Evolutionary conservation across 2,888 invertebrate genomes (phyloP).

Genomic region (Calephelis perditalis): DNA sequence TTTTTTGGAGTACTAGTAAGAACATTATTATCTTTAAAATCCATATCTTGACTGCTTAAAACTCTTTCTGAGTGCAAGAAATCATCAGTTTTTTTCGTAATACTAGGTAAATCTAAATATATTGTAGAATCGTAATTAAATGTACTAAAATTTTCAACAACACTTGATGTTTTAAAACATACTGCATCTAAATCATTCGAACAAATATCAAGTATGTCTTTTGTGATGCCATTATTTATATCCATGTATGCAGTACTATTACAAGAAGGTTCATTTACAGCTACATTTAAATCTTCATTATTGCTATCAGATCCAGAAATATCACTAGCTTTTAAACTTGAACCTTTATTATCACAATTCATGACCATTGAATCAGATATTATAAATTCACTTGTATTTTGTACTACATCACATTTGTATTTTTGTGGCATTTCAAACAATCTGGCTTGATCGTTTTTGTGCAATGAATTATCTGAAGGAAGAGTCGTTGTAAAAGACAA

Average conservation of each 20-base stretch:
- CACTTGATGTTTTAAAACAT: slow-evolving; percentile 35
- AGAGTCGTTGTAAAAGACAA: slow-evolving; percentile 35
- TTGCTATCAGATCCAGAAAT: slow-evolving; percentile 22
- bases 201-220: slow-evolving; percentile 38
- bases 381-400: slow-evolving; percentile 34
- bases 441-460: slow-evolving; percentile 15
- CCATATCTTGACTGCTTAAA: slow-evolving; percentile 36
- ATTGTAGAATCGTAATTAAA: slow-evolving; percentile 57
- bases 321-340: slow-evolving; percentile 29
- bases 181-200: slow-evolving; percentile 36
- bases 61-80: slow-evolving; percentile 56
- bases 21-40: slow-evolving; percentile 34
- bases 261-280: slow-evolving; percentile 18
- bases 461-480: slow-evolving; percentile 18
- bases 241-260: slow-evolving; percentile 57
- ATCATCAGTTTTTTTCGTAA: slow-evolving; percentile 46
- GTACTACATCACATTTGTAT: slow-evolving; percentile 54
- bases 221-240: slow-evolving; percentile 46
- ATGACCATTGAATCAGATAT: slow-evolving; percentile 21
- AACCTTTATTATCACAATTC: slow-evolving; percentile 22
- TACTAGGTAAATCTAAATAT: slow-evolving; percentile 64
- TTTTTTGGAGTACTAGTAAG: slow-evolving; percentile 58
- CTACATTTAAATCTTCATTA: slow-evolving; percentile 26
- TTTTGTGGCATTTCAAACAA: background rate
- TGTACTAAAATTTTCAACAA: slow-evolving; percentile 32